Evolutionary conservation across 2,113 vertebrate species (phyloP).

Genomic region (Eretmochelys imbricata): DNA sequence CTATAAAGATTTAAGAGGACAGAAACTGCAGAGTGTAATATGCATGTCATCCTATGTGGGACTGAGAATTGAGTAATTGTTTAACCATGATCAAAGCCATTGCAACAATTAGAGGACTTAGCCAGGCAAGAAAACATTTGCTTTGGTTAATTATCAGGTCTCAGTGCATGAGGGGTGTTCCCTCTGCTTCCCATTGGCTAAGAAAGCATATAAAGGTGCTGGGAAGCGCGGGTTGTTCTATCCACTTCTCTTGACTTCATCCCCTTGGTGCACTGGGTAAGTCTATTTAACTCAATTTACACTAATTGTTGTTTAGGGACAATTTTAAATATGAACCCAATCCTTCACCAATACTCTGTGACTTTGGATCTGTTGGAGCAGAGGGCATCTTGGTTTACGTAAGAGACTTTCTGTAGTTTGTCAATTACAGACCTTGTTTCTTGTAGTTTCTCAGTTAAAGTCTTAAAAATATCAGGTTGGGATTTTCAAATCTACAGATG

Average conservation of each 20-base stretch:
- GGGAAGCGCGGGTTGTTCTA: not conserved
- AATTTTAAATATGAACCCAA: not conserved
- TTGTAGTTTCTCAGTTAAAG: no score
- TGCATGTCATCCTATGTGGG: not conserved
- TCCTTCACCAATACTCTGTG: not conserved
- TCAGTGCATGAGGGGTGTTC: not conserved
- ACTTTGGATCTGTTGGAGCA: not conserved
- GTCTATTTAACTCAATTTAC: not conserved
- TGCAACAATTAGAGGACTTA: not conserved
- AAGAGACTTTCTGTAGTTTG: not conserved
- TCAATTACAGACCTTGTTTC: not conserved
- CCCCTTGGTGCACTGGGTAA: conserved; percentile 50
- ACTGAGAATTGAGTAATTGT: not conserved
- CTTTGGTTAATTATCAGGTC: conserved; percentile 2
- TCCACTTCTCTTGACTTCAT: conserved; percentile 45
- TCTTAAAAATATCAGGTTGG: not conserved
- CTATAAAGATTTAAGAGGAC: no score
- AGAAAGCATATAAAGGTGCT: conserved; percentile 60
- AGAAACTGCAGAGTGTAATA: not conserved
- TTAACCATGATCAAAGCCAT: not conserved
- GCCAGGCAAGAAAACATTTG: not conserved
- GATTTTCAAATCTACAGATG: not conserved
- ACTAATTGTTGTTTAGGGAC: no score
- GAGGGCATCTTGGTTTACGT: not conserved
- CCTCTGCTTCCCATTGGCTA: not conserved